phyloP scores from a whole-genome alignment of 2,888 invertebrate species.

The Cephonodes hylas region DNA sequence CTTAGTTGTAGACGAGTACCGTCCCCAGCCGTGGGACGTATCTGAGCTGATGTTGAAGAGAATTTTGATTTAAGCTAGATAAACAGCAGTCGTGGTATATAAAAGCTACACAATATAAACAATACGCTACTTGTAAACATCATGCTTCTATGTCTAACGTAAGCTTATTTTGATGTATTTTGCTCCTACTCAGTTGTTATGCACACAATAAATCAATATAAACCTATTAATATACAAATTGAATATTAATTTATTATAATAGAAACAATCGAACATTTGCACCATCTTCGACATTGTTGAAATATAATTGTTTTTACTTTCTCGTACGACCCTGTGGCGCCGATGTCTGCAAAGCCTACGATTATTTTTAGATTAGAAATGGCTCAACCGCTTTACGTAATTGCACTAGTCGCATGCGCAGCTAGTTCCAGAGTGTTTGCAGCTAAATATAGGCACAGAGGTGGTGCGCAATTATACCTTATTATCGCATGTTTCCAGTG shows the following conservation, averaged over 20 bases:
- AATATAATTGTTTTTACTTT: conserved; percentile 76
- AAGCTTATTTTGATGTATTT: not conserved
- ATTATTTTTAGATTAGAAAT: conserved; percentile 82
- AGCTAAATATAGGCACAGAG: conserved; percentile 78
- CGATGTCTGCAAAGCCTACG: conserved; percentile 75
- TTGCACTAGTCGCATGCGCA: conserved; percentile 77
- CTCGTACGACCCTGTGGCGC: conserved; percentile 77
- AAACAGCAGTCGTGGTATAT: not conserved
- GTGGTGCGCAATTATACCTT: conserved; percentile 76
- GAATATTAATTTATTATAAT: not conserved
- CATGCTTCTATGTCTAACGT: not conserved
- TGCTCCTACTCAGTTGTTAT: not conserved
- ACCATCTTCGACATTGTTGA: conserved; percentile 40
- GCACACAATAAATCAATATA: not conserved
- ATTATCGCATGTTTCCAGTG: conserved; percentile 79
- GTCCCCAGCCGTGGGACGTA: too few relatives aligned
- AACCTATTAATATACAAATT: not conserved
- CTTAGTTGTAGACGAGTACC: too few relatives aligned
- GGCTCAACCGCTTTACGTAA: conserved; percentile 81
- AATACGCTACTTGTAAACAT: not conserved
- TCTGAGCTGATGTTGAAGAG: too few relatives aligned
- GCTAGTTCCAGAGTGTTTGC: conserved; percentile 75
- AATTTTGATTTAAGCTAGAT: too few relatives aligned
- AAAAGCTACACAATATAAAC: not conserved
- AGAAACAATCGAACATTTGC: not conserved